phyloP scores from a whole-genome alignment of 2,888 invertebrate genomes.

The Cyclophora punctaria region DNA sequence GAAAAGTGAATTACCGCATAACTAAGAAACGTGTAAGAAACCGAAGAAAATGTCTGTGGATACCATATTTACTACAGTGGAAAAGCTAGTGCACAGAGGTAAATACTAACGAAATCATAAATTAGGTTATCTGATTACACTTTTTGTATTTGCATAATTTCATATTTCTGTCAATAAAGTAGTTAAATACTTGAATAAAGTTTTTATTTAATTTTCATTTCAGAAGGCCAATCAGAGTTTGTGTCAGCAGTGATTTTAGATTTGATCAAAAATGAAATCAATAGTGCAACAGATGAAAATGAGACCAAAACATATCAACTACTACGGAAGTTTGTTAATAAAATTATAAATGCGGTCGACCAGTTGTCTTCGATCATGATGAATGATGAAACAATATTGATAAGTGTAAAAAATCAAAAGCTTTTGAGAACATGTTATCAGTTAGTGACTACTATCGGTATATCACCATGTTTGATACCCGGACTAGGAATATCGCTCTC shows the following conservation, averaged over 20 bases:
- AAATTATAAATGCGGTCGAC: conserved; percentile 60
- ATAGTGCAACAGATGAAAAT: conserved; percentile 8
- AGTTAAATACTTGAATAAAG: too few relatives aligned
- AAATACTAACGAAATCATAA: too few relatives aligned
- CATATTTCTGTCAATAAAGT: too few relatives aligned
- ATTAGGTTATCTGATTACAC: too few relatives aligned
- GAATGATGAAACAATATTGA: conserved; percentile 45
- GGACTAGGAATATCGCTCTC: conserved; percentile 76
- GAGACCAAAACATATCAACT: conserved; percentile 21
- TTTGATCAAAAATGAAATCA: conserved; percentile 9
- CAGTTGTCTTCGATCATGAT: conserved; percentile 39
- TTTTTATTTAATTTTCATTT: conserved; percentile 10
- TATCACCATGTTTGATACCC: conserved; percentile 78
- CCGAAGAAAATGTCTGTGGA: too few relatives aligned
- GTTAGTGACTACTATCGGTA: conserved; percentile 78
- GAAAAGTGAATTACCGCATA: too few relatives aligned
- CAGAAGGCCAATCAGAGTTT: conserved; percentile 45
- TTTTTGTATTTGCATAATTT: too few relatives aligned
- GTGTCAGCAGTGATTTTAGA: conserved; percentile 21
- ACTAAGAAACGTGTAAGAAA: too few relatives aligned
- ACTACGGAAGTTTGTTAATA: conserved; percentile 55
- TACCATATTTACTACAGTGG: too few relatives aligned
- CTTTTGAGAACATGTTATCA: conserved; percentile 77
- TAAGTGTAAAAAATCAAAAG: conserved; percentile 81
- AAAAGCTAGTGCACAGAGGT: too few relatives aligned